Percentiles rank a stretch among this genome's conserved stretches.
phyloP scores from a whole-genome alignment of 2,113 vertebrate species.

The Burhinus oedicnemus region DNA sequence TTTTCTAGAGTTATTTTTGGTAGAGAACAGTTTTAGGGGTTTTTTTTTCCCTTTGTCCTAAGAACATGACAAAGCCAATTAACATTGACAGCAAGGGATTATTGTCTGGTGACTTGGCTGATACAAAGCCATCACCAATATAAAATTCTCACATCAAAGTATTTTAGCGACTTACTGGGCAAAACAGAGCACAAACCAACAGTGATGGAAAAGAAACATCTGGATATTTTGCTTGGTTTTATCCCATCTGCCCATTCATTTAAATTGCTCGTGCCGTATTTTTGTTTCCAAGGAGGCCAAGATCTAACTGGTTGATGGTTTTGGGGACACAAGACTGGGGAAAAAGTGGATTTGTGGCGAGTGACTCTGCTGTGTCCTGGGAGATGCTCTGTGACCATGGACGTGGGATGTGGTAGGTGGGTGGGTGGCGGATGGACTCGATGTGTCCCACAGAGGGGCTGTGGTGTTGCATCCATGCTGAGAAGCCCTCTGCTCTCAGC shows the following conservation, averaged over 20 bases:
- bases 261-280: background rate
- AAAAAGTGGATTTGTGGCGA: background rate
- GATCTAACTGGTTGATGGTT: background rate
- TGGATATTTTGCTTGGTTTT: conserved; percentile 22
- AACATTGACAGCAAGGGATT: conserved; percentile 17
- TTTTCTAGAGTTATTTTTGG: conserved; percentile 67
- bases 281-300: background rate
- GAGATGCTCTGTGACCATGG: background rate
- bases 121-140: background rate
- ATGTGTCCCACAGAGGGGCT: background rate
- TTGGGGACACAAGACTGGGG: background rate
- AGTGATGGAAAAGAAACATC: background rate
- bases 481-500: background rate
- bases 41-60: conserved; percentile 43
- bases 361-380: background rate
- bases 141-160: conserved; percentile 46
- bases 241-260: background rate
- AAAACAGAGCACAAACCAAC: background rate
- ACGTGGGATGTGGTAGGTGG: too few species aligned
- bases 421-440: background rate
- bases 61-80: conserved; percentile 34
- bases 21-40: background rate
- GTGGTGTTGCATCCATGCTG: background rate
- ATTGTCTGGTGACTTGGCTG: conserved; percentile 50
- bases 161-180: background rate